These are phyloP conservation scores for Nematolebias whitei DNA, from an alignment of 2,113 vertebrate genomes.

Conservation along the genomic window DNA sequence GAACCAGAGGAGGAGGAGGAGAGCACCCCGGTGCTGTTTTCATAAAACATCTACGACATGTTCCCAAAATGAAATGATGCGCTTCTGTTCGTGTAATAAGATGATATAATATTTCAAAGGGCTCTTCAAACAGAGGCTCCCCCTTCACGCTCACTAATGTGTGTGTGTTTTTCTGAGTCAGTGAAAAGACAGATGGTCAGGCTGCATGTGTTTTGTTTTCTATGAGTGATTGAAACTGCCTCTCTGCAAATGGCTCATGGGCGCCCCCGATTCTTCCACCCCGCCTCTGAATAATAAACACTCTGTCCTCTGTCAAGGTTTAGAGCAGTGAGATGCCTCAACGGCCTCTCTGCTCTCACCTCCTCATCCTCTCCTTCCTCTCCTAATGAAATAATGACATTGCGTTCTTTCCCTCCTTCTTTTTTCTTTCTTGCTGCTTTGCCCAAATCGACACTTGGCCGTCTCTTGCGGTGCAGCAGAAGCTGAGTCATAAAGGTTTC, in stretches of 20 bases:
- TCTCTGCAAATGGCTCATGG: conserved; percentile 44
- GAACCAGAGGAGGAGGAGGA: background rate
- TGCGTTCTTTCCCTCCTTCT: conserved; percentile 3
- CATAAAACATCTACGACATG: conserved; percentile 21
- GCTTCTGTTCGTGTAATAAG: background rate
- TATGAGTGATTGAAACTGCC: conserved; percentile 7
- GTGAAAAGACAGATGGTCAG: conserved; percentile 2
- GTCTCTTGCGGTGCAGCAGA: conserved; percentile 67
- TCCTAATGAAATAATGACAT: conserved; percentile 67
- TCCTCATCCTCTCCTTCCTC: conserved; percentile 24
- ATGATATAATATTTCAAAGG: conserved; percentile 15
- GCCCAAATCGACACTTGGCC: conserved; percentile 62
- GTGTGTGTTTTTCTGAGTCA: conserved; percentile 9
- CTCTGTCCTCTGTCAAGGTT: conserved; percentile 70
- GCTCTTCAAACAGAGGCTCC: conserved; percentile 1
- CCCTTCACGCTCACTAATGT: background rate
- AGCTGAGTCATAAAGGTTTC: conserved; percentile 74
- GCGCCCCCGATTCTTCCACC: conserved; percentile 31
- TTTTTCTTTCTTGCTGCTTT: conserved; percentile 31
- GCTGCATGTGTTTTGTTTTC: conserved; percentile 2
- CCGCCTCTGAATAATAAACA: conserved; percentile 42
- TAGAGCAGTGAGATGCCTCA: conserved; percentile 43
- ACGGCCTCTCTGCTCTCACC: conserved; percentile 1
- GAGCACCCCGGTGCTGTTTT: conserved; percentile 25
- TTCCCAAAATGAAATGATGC: conserved; percentile 15